Evolutionary conservation across 2,797 vertebrate genomes (phyloP), one percentile per base, ranked within the genome.

Genomic region (Odontamblyopus rebecca): DNA sequence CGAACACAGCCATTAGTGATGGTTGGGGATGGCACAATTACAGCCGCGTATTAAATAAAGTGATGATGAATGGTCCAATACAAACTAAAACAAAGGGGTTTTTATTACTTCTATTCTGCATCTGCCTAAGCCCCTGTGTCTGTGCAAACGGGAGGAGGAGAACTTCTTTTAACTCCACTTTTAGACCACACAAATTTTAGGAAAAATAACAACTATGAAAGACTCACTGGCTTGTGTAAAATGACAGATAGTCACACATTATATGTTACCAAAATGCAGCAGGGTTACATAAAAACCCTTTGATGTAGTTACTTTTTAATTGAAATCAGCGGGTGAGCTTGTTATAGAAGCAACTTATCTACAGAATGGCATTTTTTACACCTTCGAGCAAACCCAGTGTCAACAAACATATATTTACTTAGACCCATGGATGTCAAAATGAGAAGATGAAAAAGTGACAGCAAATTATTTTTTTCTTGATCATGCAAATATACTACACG

Each of bases 1-100:
- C 90, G 90, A 96, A 96, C 84, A 88, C 93, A 93, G 94, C 93
- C 94, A 93, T 95, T 95, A 91, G 92, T 80, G 85, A 89, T 88
- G 93, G 93, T 90, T 90, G 82, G 91, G 94, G 96, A 95, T 90
- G 93, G 95, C 93, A 96, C 92, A 93, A 92, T 96, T 93, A 94
- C 93, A 92, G 90, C 90, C 91, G 85, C 88, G 32, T 93, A 94
- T 95, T 95, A 96, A 97, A 97, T 95, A 96, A 95, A 94, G 93
- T 88, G 86, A 93, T 95, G 96, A 98, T 95, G 95, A 96, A 97
- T 96, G 96, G 86, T 90, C 93, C 93, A 93, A 93, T 95, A 94
- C 92, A 93, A 95, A 93, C 89, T 93, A 91, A 95, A 94, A 95
- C 93, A 94, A 95, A 96, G 93, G 92, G 84, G 88, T 86, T 93